phyloP scores from a whole-genome alignment of 2,888 invertebrate species.

The Lasius platythorax region DNA sequence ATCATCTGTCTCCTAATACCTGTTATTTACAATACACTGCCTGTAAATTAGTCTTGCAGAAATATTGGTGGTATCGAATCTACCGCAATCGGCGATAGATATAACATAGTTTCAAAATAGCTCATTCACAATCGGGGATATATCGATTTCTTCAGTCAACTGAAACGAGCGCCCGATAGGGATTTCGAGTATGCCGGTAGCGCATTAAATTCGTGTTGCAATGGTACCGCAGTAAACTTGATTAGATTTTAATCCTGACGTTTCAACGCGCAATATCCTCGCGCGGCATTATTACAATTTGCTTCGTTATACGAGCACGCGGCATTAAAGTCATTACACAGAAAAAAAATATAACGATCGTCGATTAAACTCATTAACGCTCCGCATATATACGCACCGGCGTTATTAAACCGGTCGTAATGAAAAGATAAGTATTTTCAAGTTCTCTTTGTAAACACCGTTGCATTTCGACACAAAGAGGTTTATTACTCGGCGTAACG shows the following conservation, averaged over 20 bases:
- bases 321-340: slow-evolving; percentile 39
- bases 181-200: slow-evolving; percentile 33
- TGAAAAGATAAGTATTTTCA: slow-evolving; percentile 30
- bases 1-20: background rate
- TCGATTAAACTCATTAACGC: slow-evolving; percentile 57
- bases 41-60: slow-evolving; percentile 4
- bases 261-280: slow-evolving; percentile 34
- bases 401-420: slow-evolving; percentile 43
- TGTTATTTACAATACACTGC: background rate
- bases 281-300: slow-evolving; percentile 33
- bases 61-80: slow-evolving; percentile 20
- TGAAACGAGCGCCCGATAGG: slow-evolving; percentile 36
- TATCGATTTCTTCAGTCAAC: slow-evolving; percentile 47
- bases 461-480: slow-evolving; percentile 4
- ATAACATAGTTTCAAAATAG: slow-evolving; percentile 44
- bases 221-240: slow-evolving; percentile 42
- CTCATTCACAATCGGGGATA: slow-evolving; percentile 29
- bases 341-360: slow-evolving; percentile 24
- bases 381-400: background rate
- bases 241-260: slow-evolving; percentile 51
- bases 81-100: slow-evolving; percentile 25
- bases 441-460: slow-evolving; percentile 13
- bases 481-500: slow-evolving; percentile 3
- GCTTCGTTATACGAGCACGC: slow-evolving; percentile 12
- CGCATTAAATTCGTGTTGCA: slow-evolving; percentile 48